These are phyloP conservation scores for Colostygia pectinataria DNA, from an alignment of 2,888 invertebrate species.

Conservation along the genomic window DNA sequence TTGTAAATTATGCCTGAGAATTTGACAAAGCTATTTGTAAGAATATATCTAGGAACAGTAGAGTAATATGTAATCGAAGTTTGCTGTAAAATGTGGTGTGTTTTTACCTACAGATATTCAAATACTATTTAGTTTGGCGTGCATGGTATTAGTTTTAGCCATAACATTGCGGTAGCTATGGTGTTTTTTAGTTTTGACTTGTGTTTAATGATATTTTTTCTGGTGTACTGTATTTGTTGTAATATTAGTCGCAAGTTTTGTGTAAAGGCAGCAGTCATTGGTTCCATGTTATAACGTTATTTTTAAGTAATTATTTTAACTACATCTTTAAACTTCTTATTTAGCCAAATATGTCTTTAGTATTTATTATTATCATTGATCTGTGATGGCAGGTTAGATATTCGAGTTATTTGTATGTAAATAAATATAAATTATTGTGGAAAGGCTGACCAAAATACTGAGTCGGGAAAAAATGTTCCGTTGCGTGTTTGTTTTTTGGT, in stretches of 20 bases:
- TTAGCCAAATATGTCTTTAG: slow-evolving; percentile 44
- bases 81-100: background rate
- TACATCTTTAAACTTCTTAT: background rate
- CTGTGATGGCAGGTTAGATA: slow-evolving; percentile 50
- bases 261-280: slow-evolving; percentile 1
- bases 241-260: slow-evolving; percentile 3
- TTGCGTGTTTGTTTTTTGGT: slow-evolving; percentile 18
- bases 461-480: slow-evolving; percentile 17
- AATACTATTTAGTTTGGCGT: slow-evolving; percentile 4
- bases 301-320: slow-evolving; percentile 14
- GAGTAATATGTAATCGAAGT: background rate
- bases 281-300: background rate
- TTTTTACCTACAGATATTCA: slow-evolving; percentile 9
- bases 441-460: slow-evolving; percentile 33
- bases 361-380: slow-evolving; percentile 41
- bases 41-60: background rate
- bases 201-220: slow-evolving; percentile 1
- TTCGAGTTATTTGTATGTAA: slow-evolving; percentile 39
- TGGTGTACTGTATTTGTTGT: slow-evolving; percentile 6
- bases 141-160: slow-evolving; percentile 8
- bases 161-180: slow-evolving; percentile 11
- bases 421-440: slow-evolving; percentile 31
- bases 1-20: slow-evolving; percentile 8
- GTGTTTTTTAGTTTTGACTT: slow-evolving; percentile 1
- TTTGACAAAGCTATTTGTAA: slow-evolving; percentile 13